Percentiles rank a stretch among this genome's conserved stretches.
Conservation (phyloP, 2,797 vertebrate genomes). For the Phylloscopus collybita region DNA sequence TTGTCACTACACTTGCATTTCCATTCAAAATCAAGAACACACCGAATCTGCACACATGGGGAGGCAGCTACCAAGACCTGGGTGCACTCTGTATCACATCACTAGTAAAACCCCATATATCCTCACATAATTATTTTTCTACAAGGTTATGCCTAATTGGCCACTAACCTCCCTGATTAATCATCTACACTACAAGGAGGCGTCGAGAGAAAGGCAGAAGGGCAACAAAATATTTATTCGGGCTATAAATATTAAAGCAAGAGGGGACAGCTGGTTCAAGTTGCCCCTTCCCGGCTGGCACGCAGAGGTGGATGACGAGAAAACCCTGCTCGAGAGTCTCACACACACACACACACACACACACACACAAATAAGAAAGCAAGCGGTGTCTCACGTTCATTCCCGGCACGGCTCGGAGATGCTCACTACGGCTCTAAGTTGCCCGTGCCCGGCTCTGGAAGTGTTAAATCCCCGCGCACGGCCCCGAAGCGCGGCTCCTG, state of each 20-base stretch:
- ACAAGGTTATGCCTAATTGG: constrained; percentile 74
- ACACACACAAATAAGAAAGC: not conserved
- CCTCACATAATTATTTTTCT: constrained; percentile 66
- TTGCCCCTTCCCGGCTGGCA: not conserved
- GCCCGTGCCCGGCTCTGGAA: not conserved
- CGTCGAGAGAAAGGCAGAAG: constrained; percentile 28
- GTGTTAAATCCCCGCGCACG: constrained; percentile 34
- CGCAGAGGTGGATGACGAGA: not conserved
- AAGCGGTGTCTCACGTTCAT: constrained; percentile 2
- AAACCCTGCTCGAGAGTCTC: not conserved
- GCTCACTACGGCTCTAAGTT: constrained; percentile 44
- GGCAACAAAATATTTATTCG: constrained; percentile 37
- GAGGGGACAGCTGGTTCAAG: not conserved
- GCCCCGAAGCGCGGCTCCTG: not conserved
- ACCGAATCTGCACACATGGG: not conserved
- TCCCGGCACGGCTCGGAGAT: not conserved
- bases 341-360: not conserved
- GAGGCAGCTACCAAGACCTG: constrained; percentile 35
- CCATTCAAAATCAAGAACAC: not conserved
- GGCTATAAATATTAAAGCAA: not conserved
- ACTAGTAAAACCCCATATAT: constrained; percentile 24
- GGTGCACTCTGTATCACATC: constrained; percentile 28
- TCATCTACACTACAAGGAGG: constrained; percentile 47
- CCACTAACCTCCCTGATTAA: constrained; percentile 74
- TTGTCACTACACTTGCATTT: not conserved